Conservation (phyloP, 1,140 invertebrate species). For the Ceratina calcarata region DNA sequence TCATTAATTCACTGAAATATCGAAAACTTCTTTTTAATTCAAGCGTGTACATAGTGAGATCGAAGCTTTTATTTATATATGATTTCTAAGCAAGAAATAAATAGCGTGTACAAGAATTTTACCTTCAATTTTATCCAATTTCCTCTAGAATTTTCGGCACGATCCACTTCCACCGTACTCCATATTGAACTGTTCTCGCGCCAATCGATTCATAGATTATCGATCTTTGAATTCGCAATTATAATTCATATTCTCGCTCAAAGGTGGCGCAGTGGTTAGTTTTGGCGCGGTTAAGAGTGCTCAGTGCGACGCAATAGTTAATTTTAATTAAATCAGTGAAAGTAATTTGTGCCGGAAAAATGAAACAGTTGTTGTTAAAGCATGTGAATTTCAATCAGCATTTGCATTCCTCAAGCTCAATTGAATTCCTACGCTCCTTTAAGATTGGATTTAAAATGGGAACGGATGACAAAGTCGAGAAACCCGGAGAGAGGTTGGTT, state of each 20-base stretch:
- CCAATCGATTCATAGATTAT: too few species aligned
- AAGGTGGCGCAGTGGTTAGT: background rate
- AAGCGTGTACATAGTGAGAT: constrained; percentile 41
- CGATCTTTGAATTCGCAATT: too few species aligned
- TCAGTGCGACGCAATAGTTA: constrained; percentile 1
- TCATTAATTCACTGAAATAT: constrained; percentile 6
- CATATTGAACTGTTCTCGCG: too few species aligned
- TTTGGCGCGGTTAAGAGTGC: background rate
- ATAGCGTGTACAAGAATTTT: constrained; percentile 5
- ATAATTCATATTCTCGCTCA: too few species aligned
- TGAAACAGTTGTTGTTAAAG: constrained; percentile 32
- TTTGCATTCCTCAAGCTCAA: constrained; percentile 54
- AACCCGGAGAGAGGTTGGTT: constrained; percentile 2
- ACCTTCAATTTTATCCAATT: too few species aligned
- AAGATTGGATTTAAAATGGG: too few species aligned
- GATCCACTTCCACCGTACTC: background rate
- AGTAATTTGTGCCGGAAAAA: constrained; percentile 41
- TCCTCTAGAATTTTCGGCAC: background rate
- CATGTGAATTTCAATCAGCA: constrained; percentile 61
- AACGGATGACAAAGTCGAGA: constrained; percentile 25
- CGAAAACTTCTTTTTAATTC: constrained; percentile 37
- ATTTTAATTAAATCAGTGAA: constrained; percentile 41
- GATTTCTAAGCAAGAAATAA: constrained; percentile 50
- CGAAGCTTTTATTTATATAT: constrained; percentile 53
- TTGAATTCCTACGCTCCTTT: constrained; percentile 36